Conservation (phyloP, 2,797 vertebrate species). For the Rhadinocentrus ornatus region DNA sequence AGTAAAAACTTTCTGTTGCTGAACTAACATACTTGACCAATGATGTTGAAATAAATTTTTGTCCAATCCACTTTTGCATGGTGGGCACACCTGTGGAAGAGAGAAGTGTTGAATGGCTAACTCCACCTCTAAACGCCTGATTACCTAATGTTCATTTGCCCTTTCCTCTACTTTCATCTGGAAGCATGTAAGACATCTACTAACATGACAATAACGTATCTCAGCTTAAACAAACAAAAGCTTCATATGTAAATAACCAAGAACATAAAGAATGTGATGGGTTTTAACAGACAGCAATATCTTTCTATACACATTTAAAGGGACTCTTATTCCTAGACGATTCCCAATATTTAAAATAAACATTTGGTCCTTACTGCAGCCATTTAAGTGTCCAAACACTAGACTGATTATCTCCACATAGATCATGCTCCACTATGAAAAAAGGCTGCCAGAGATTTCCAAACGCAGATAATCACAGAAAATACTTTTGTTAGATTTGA, state of each 20-base stretch:
- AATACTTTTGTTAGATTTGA: constrained; percentile 3
- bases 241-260: too few relatives aligned
- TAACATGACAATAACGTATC: not conserved
- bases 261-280: too few relatives aligned
- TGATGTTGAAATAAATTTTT: not conserved
- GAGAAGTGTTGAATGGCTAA: not conserved
- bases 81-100: not conserved
- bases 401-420: not conserved
- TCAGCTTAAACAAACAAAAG: too few relatives aligned
- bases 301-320: too few relatives aligned
- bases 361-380: too few relatives aligned
- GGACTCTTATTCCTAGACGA: too few relatives aligned
- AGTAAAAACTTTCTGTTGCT: too few relatives aligned
- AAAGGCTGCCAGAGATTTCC: not conserved
- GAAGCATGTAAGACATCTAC: not conserved
- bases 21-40: too few relatives aligned
- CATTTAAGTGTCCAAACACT: not conserved
- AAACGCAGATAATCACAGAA: constrained; percentile 6
- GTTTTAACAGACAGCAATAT: not conserved
- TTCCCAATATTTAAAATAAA: too few relatives aligned
- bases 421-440: not conserved
- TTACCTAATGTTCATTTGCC: not conserved
- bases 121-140: not conserved
- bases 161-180: not conserved
- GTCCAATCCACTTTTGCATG: too few relatives aligned